phyloP scores from a whole-genome alignment of 2,797 vertebrate genomes.

The Triplophysa yarkandensis region DNA sequence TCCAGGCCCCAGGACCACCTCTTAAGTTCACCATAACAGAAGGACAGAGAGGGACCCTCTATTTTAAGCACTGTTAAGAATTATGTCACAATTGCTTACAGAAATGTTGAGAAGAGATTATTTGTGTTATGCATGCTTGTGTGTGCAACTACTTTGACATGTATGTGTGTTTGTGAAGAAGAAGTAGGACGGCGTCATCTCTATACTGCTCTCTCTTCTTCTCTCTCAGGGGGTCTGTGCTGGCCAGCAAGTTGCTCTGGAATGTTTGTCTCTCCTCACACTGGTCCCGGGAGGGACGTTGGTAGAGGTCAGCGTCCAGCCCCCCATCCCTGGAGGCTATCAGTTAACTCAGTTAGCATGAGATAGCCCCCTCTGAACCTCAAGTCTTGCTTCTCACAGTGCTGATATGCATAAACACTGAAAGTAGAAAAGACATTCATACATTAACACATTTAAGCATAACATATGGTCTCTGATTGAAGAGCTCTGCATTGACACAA shows the following conservation, averaged over 20 bases:
- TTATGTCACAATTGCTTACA: slow-evolving; percentile 73
- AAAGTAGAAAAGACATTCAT: not conserved
- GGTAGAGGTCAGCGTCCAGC: slow-evolving; percentile 87
- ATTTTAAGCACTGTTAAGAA: slow-evolving; percentile 71
- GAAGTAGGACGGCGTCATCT: not conserved
- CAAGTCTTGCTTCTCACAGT: slow-evolving; percentile 38
- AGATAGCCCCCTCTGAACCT: slow-evolving; percentile 81
- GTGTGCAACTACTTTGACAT: slow-evolving; percentile 11
- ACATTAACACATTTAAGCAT: not conserved
- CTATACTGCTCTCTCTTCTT: slow-evolving; percentile 11
- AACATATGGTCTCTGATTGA: not conserved
- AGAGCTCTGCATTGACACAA: not conserved
- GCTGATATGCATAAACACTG: slow-evolving; percentile 11
- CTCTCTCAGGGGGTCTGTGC: slow-evolving; percentile 83
- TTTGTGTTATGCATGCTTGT: slow-evolving; percentile 15
- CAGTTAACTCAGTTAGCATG: slow-evolving; percentile 99
- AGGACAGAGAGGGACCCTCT: slow-evolving; percentile 52
- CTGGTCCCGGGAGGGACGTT: slow-evolving; percentile 75
- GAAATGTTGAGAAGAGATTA: slow-evolving; percentile 53
- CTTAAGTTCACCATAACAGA: slow-evolving; percentile 47
- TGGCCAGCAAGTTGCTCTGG: slow-evolving; percentile 91
- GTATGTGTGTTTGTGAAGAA: slow-evolving; percentile 35
- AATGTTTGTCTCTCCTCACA: slow-evolving; percentile 95
- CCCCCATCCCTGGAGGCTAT: slow-evolving; percentile 93
- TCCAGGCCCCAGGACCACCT: slow-evolving; percentile 45